Base-by-base conservation (phyloP, 2,888 invertebrate genomes). In the Ceraclea dissimilis region DNA sequence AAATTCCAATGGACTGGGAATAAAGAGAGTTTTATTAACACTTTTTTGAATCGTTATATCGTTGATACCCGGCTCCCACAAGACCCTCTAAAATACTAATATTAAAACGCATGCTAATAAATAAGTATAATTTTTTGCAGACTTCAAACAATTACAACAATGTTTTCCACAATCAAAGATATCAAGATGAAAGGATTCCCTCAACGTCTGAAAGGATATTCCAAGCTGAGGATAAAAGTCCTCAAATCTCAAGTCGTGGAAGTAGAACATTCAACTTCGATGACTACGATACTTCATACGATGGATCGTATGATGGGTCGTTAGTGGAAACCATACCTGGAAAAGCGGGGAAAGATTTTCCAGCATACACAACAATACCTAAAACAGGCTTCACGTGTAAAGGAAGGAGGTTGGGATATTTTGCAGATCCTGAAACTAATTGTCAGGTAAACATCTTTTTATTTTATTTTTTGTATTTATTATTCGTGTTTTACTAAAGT, bases 361-460 rank as follows among this genome's bases (percentile, higher is more conserved):
- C 77, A 2, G 70, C 69, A 57, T 70, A 68, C 50, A 65, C 65
- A 22, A 65, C 62, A 49, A 70, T 76, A 49, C 76, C 76, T 1
- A 65, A 66, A 56, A 78, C 78, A 6, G 65, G 68, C 5, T 78
- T 78, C 65, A 67, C 66, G 17, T 78, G 78, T 60, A 64, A 65
- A 2, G 68, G 67, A 51, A 73, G 72, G 60, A 67, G 67, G 39
- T 73, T 73, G 8, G 76, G 76, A 6, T 75, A 75, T 65, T 76
- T 75, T 63, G 76, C 74, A 1, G 77, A 77, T 60, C 65, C 69
- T 11, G 74, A 76, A 61, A 70, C 75, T 6, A 67, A 70, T 49
- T 76, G 76, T 61, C 76, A 76, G 71, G 76, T 74, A 65, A 60
- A 39, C 56, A 1, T 47, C 5, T 10, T 44, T 8, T 16, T 16